Conservation (phyloP, 2,113 vertebrate genomes). For the Nymphicus hollandicus region DNA sequence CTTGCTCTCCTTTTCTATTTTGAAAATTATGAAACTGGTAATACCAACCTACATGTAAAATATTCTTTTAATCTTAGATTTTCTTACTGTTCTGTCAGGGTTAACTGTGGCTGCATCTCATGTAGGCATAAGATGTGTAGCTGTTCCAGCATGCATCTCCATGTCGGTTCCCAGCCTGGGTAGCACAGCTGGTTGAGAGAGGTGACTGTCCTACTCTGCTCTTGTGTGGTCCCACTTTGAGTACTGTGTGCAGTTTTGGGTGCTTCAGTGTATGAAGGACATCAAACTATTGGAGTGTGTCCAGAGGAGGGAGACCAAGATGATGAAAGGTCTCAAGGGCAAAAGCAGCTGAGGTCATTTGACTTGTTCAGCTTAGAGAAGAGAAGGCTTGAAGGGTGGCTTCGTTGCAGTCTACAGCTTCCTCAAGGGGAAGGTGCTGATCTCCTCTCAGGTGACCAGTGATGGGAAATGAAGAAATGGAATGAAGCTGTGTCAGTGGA, state of each 20-base stretch:
- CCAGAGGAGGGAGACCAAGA: background rate
- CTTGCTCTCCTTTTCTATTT: background rate
- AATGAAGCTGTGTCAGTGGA: background rate
- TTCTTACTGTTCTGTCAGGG: background rate
- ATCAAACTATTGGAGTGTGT: background rate
- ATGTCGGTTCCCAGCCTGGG: background rate
- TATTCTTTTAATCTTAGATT: background rate
- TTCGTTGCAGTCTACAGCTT: fast-evolving
- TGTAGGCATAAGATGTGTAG: background rate
- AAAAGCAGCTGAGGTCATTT: background rate
- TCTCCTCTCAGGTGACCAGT: background rate
- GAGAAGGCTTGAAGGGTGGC: background rate
- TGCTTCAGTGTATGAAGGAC: fast-evolving
- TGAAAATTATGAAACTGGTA: background rate
- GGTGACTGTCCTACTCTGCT: background rate
- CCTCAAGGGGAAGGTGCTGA: background rate
- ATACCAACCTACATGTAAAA: background rate
- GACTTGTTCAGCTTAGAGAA: background rate
- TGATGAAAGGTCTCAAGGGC: background rate
- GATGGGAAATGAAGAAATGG: fast-evolving
- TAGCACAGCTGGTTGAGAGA: fast-evolving
- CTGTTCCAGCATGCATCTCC: background rate
- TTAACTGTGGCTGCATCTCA: background rate
- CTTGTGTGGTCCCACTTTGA: background rate
- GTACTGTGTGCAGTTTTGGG: background rate